These are phyloP conservation scores for Spinus olivaceus DNA, from an alignment of 2,797 vertebrate genomes.

Conservation along the genomic window DNA sequence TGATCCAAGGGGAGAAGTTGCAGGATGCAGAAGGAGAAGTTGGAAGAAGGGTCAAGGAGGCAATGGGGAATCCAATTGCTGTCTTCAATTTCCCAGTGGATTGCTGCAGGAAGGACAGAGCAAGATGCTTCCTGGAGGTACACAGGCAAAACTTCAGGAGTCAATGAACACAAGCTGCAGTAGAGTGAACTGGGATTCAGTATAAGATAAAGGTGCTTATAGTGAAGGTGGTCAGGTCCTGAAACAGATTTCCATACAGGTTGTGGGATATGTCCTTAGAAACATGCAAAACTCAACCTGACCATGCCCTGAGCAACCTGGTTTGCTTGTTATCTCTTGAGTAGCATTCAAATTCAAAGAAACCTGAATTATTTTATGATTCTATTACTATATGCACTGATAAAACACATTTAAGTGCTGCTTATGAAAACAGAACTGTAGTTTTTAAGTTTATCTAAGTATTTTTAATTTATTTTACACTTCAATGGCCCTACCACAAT, in stretches of 20 bases:
- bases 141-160: background rate
- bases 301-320: background rate
- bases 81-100: background rate
- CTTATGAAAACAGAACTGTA: background rate
- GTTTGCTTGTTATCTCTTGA: background rate
- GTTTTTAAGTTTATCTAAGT: background rate
- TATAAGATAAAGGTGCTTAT: background rate
- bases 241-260: background rate
- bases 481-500: background rate
- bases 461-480: background rate
- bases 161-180: background rate
- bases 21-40: background rate
- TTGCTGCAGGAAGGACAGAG: background rate
- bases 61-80: accelerated
- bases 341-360: background rate
- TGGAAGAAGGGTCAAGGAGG: background rate
- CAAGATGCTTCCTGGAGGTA: background rate
- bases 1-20: background rate
- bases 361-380: background rate
- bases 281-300: background rate
- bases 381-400: background rate
- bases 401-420: background rate
- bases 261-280: background rate
- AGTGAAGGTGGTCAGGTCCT: background rate
- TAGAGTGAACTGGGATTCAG: background rate